These are phyloP conservation scores for Plebejus anna DNA, from an alignment of 2,888 invertebrate genomes.

Conservation along the genomic window DNA sequence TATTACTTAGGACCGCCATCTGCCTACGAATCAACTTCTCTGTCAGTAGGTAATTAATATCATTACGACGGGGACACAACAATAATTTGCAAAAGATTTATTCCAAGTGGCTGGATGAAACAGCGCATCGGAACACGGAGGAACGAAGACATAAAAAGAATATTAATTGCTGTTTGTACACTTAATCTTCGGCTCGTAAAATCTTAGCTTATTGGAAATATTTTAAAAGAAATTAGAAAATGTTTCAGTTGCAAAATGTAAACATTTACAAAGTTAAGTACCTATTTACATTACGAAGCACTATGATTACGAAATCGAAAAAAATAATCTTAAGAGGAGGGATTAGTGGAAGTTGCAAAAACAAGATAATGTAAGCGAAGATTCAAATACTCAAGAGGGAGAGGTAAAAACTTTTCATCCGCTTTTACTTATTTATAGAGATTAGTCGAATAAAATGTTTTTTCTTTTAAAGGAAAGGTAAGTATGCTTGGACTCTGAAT, in stretches of 20 bases:
- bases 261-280: not conserved
- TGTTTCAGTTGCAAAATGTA: not conserved
- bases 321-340: slow-evolving; percentile 9
- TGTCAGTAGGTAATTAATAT: too few species aligned
- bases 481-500: not conserved
- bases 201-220: not conserved
- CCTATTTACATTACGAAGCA: slow-evolving; percentile 3
- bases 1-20: too few species aligned
- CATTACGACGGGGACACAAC: not conserved
- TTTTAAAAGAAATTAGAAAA: not conserved
- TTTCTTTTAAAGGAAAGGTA: slow-evolving; percentile 10
- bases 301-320: slow-evolving; percentile 18
- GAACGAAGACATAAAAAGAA: not conserved
- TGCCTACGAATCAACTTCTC: too few species aligned
- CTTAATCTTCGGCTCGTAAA: not conserved
- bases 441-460: slow-evolving; percentile 22
- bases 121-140: not conserved
- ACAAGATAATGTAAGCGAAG: slow-evolving; percentile 25
- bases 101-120: not conserved
- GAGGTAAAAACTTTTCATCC: slow-evolving; percentile 26
- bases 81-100: not conserved
- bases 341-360: slow-evolving; percentile 24
- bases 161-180: not conserved
- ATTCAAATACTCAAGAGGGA: slow-evolving; percentile 24
- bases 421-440: slow-evolving; percentile 27